These are phyloP conservation scores for Echinarachnius parma DNA, from an alignment of 53 echinoderm and acorn worm species.

Conservation along the genomic window DNA sequence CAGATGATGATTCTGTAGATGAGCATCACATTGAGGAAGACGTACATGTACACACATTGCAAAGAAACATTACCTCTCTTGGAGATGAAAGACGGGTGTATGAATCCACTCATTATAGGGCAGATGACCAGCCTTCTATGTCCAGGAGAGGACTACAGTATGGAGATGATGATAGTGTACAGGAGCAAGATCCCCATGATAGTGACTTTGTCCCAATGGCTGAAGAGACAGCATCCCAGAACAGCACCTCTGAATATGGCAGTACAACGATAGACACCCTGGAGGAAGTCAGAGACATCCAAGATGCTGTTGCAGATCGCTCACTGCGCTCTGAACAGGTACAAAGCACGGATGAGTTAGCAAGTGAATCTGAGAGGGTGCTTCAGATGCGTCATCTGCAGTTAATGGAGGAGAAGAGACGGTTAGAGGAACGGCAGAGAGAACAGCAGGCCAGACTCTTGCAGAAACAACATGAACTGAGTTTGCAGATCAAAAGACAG, in stretches of 20 bases:
- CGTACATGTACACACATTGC: too few relatives aligned
- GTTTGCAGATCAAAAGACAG: slow-evolving; percentile 58
- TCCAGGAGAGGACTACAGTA: background rate
- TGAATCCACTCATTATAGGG: too few relatives aligned
- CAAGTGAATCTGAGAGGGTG: slow-evolving; percentile 12
- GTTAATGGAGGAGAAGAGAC: slow-evolving; percentile 51
- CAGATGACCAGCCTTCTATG: too few relatives aligned
- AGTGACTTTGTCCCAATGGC: slow-evolving; percentile 17
- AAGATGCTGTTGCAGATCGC: background rate
- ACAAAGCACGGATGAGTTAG: background rate
- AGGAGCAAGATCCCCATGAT: background rate
- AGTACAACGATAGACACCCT: background rate
- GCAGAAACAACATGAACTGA: slow-evolving; percentile 56
- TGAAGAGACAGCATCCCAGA: slow-evolving; percentile 5
- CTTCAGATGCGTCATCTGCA: slow-evolving; percentile 48
- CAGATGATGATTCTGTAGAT: too few relatives aligned
- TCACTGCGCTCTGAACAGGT: background rate
- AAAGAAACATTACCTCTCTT: too few relatives aligned
- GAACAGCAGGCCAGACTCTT: slow-evolving; percentile 57
- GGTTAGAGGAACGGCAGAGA: slow-evolving; percentile 56
- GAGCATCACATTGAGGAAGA: too few relatives aligned
- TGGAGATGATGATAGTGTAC: background rate
- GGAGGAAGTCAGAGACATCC: background rate
- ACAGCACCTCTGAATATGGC: background rate
- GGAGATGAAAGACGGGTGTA: too few relatives aligned